These are phyloP conservation scores for Tenualosa ilisha DNA, from an alignment of 2,797 vertebrate genomes.

Conservation along the genomic window DNA sequence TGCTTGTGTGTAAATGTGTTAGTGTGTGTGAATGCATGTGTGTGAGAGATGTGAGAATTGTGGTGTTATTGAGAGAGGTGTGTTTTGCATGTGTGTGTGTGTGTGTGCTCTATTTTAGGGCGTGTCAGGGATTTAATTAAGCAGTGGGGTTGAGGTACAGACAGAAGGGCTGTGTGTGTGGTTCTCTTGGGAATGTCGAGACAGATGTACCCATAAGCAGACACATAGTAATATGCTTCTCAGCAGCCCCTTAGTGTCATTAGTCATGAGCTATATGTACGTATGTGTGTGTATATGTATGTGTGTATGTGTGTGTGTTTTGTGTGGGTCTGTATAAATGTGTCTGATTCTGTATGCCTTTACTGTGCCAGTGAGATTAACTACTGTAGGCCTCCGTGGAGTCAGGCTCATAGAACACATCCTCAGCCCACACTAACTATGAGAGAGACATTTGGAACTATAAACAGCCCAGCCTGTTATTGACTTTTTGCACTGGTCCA, in stretches of 20 bases:
- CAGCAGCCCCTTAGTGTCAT: not conserved
- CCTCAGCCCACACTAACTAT: not conserved
- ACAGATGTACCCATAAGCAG: slow-evolving; percentile 11
- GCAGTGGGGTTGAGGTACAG: slow-evolving; percentile 13
- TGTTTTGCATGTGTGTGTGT: not conserved
- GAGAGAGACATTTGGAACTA: not conserved
- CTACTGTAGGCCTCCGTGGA: not conserved
- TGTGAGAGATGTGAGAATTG: not conserved
- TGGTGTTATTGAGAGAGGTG: not conserved
- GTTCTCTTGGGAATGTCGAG: not conserved
- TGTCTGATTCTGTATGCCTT: not conserved
- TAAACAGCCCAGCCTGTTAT: not conserved
- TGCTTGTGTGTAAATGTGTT: not conserved
- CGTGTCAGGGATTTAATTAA: not conserved
- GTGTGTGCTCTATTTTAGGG: slow-evolving; percentile 23
- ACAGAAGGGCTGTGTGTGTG: slow-evolving; percentile 12
- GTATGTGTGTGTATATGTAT: not conserved
- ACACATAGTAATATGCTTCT: not conserved
- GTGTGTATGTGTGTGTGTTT: not conserved
- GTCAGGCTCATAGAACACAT: not conserved
- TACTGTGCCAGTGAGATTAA: not conserved
- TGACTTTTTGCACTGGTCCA: not conserved
- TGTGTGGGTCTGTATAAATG: not conserved
- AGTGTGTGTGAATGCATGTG: not conserved
- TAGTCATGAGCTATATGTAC: slow-evolving; percentile 22